Percentiles rank a stretch among this genome's conserved stretches.
Conservation (phyloP, 2,888 invertebrate genomes). For the Hetaerina titia region DNA sequence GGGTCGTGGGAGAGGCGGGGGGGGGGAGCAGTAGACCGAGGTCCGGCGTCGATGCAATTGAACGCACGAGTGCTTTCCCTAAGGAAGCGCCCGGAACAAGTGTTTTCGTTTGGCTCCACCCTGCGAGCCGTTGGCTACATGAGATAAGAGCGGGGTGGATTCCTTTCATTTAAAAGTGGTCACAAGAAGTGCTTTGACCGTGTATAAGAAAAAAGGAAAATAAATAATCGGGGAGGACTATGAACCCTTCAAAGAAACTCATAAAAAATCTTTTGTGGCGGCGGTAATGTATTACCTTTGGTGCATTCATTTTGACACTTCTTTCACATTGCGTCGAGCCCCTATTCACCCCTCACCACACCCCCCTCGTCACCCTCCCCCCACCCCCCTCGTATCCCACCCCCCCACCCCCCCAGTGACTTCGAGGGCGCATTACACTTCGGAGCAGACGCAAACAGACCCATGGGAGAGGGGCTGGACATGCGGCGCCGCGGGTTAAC, state of each 20-base stretch:
- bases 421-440: no score
- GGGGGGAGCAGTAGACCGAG: not conserved
- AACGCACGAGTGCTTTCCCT: not conserved
- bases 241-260: not conserved
- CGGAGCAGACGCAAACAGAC: no score
- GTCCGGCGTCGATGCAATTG: not conserved
- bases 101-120: not conserved
- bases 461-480: no score
- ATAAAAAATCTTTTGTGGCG: not conserved
- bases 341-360: not conserved
- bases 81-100: slow-evolving; percentile 2
- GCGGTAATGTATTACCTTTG: not conserved
- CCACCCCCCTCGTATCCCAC: not conserved
- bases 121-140: not conserved
- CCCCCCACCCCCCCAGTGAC: not conserved
- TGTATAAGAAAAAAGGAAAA: not conserved
- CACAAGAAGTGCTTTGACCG: not conserved
- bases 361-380: not conserved
- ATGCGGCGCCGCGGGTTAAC: no score
- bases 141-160: not conserved
- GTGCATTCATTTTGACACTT: not conserved
- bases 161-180: not conserved
- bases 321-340: not conserved
- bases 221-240: not conserved
- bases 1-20: not conserved